Evolutionary conservation across 1,140 invertebrate species (phyloP).

Genomic region (Neotoxoptera formosana): DNA sequence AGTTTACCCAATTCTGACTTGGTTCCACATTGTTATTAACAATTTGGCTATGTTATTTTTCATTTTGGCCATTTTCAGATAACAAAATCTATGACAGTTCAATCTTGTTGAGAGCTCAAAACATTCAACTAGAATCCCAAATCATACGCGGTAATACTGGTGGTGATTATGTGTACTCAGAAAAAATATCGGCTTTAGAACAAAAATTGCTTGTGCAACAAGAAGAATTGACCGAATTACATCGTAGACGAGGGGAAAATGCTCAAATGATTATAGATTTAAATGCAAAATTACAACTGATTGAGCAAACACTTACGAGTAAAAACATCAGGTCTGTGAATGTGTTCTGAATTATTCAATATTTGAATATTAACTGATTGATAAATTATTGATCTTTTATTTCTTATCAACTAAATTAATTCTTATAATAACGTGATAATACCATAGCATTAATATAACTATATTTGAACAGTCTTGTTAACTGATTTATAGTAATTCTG

Average conservation of each 20-base stretch:
- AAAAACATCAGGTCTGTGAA: constrained; percentile 77
- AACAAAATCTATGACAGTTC: constrained; percentile 45
- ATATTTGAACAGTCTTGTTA: not conserved
- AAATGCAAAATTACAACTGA: constrained; percentile 84
- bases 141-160: constrained; percentile 42
- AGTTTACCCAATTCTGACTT: not conserved
- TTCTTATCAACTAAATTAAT: not conserved
- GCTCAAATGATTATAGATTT: constrained; percentile 91
- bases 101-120: constrained; percentile 4
- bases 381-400: not conserved
- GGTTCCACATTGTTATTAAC: not conserved
- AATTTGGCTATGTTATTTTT: not conserved
- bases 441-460: not conserved
- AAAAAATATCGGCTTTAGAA: constrained; percentile 74
- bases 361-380: not conserved
- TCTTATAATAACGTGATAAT: not conserved
- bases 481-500: not conserved
- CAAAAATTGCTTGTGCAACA: constrained; percentile 86
- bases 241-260: constrained; percentile 88
- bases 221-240: constrained; percentile 90
- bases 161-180: constrained; percentile 54
- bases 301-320: constrained; percentile 76
- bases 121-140: constrained; percentile 38
- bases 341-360: not conserved
- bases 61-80: not conserved